Evolutionary conservation across 2,888 invertebrate genomes (phyloP), one percentile per base, ranked within the genome.

Genomic region (Troilus luridus): DNA sequence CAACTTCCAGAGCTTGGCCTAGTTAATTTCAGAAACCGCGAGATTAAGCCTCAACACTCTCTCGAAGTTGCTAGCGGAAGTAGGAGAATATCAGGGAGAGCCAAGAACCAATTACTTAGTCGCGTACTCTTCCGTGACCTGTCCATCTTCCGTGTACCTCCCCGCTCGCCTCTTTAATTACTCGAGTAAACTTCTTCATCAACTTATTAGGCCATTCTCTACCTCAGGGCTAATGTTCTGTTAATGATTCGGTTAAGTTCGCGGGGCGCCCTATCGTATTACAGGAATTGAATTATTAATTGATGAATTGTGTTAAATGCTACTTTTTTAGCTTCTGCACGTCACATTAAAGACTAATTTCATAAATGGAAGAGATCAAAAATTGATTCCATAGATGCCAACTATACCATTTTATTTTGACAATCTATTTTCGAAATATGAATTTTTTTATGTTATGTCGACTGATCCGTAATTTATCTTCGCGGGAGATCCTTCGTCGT

Each of bases 81-180:
- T 77, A 77, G 72, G 8, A 77, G 27, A 41, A 77, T 85, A 85
- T 85, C 85, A n/a, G 85, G 56, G 11, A 56, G 6, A 58, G 85
- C n/a, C 81, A 54, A 54, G 85, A 58, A 58, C 56, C 85, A 85
- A 85, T 85, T 85, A 85, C 85, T 85, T 85, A 85, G 56, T 54
- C n/a, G 56, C 56, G 85, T 85, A 58, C 85, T 81, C 54, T 85
- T 85, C 72, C 85, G 85, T 85, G 85, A 85, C 85, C 85, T 58
- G 56, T 85, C 85, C 56, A 19, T 56, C 85, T 54, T 58, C 56
- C 85, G 85, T 58, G 56, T 58, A 81, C 21, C 10, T 24, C 27
- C 85, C 85, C n/a, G 10, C 12, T 41, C 81, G 72, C n/a, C 85
- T 85, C 85, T 54, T 85, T 85, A 85, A 85, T 85, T 85, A 85